These are phyloP conservation scores for Yponomeuta sedellus DNA, from an alignment of 2,888 invertebrate genomes.

Conservation along the genomic window DNA sequence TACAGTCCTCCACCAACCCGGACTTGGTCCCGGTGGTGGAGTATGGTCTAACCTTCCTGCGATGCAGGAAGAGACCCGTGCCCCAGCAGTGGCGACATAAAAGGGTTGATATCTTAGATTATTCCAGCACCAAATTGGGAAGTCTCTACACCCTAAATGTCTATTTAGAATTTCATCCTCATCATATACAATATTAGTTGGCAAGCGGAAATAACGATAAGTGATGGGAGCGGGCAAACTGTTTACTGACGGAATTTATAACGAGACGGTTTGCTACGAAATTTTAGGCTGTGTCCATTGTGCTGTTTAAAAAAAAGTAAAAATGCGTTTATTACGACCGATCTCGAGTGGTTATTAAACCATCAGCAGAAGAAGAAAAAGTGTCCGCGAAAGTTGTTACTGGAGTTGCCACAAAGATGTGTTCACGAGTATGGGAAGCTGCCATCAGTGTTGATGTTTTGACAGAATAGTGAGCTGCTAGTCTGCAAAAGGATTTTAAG, in stretches of 20 bases:
- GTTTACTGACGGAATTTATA: conserved; percentile 48
- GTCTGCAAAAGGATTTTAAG: conserved; percentile 55
- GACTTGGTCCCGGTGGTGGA: too few species aligned
- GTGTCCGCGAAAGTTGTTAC: conserved; percentile 47
- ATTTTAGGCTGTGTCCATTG: conserved; percentile 21
- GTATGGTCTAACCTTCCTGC: too few species aligned
- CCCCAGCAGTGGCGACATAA: too few species aligned
- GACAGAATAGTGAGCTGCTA: conserved; percentile 61
- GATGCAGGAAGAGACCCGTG: too few species aligned
- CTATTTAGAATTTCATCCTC: too few species aligned
- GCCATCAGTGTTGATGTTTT: conserved; percentile 63
- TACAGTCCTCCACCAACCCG: too few species aligned
- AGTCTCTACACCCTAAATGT: too few species aligned
- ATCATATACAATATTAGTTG: neutral
- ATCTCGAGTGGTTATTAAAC: too few species aligned
- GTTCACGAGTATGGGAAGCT: conserved; percentile 54
- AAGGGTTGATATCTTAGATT: too few species aligned
- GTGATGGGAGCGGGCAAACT: conserved; percentile 38
- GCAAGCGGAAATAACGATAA: conserved; percentile 27
- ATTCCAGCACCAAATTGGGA: too few species aligned
- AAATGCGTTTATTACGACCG: too few species aligned
- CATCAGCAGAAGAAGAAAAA: conserved; percentile 36
- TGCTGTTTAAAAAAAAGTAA: too few species aligned
- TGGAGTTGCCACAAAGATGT: conserved; percentile 51
- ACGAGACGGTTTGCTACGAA: conserved; percentile 43